Percentiles rank a stretch among this genome's conserved stretches.
Conservation (phyloP, 2,888 invertebrate species). For the Rhagophthalmus giganteus region DNA sequence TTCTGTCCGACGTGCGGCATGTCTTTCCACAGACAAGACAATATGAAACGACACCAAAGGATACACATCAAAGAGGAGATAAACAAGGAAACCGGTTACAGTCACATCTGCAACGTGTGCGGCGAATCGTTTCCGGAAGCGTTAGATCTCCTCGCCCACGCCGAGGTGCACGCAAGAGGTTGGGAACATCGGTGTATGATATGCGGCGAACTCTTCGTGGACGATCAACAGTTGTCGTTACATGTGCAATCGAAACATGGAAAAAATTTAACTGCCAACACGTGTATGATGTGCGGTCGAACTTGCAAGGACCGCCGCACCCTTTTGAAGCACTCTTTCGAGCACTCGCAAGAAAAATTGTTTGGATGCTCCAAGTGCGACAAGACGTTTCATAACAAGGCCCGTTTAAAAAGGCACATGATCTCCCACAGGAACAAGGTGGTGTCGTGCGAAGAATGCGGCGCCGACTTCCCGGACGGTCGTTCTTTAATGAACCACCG, state of each 20-base stretch:
- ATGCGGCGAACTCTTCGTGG: constrained; percentile 66
- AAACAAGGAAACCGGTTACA: constrained; percentile 35
- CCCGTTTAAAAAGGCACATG: constrained; percentile 68
- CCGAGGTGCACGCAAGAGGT: constrained; percentile 73
- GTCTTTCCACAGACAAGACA: constrained; percentile 76
- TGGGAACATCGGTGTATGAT: constrained; percentile 64
- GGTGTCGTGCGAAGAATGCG: constrained; percentile 70
- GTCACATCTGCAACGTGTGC: constrained; percentile 77
- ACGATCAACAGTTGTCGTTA: constrained; percentile 65
- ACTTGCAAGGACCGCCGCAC: constrained; percentile 70
- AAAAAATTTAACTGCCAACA: constrained; percentile 65
- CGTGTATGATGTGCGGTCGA: constrained; percentile 69
- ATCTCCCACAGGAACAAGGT: constrained; percentile 71
- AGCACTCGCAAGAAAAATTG: constrained; percentile 65
- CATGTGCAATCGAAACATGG: constrained; percentile 65
- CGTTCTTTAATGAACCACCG: constrained; percentile 70
- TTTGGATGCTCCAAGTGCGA: constrained; percentile 69
- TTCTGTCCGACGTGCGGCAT: constrained; percentile 78
- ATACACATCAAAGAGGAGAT: constrained; percentile 53
- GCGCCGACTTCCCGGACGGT: constrained; percentile 71
- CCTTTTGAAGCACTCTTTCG: constrained; percentile 69
- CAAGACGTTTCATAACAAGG: constrained; percentile 72
- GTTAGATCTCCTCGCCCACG: constrained; percentile 75
- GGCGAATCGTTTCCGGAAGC: constrained; percentile 78
- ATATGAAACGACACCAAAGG: constrained; percentile 68